phyloP scores from a whole-genome alignment of 1,140 invertebrate genomes.

The Leucophenga varia region DNA sequence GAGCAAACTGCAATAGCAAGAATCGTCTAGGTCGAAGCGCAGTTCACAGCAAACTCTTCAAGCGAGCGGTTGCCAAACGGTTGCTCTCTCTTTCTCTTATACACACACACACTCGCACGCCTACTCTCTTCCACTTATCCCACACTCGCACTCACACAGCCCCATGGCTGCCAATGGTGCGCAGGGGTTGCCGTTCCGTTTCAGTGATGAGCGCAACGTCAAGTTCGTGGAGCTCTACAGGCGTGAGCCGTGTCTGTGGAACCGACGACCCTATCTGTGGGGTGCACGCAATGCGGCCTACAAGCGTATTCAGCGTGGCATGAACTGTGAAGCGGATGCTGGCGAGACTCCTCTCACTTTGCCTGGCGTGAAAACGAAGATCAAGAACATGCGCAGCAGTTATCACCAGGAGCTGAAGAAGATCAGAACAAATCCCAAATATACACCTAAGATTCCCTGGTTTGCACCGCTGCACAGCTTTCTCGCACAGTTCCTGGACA shows the following conservation, averaged over 20 bases:
- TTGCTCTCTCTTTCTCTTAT: too few species aligned
- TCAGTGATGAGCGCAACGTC: constrained; percentile 29
- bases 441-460: constrained; percentile 29
- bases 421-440: constrained; percentile 22
- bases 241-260: constrained; percentile 35
- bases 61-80: constrained; percentile 1
- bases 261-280: constrained; percentile 19
- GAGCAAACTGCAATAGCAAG: constrained; percentile 5
- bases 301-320: constrained; percentile 27
- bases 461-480: constrained; percentile 30
- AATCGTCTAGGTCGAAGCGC: constrained; percentile 10
- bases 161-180: not conserved
- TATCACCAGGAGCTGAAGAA: constrained; percentile 37
- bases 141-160: too few species aligned
- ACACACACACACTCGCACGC: too few species aligned
- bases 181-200: constrained; percentile 31
- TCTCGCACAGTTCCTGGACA: constrained; percentile 20
- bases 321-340: constrained; percentile 15
- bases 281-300: constrained; percentile 27
- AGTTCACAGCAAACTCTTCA: constrained; percentile 15
- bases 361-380: constrained; percentile 30
- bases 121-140: too few species aligned
- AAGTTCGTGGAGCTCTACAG: constrained; percentile 35
- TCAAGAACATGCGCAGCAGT: constrained; percentile 30
- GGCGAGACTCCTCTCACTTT: constrained; percentile 19